Evolutionary conservation across 2,113 vertebrate species (phyloP), one percentile per base, ranked within the genome.

Genomic region (Ciconia boyciana): DNA sequence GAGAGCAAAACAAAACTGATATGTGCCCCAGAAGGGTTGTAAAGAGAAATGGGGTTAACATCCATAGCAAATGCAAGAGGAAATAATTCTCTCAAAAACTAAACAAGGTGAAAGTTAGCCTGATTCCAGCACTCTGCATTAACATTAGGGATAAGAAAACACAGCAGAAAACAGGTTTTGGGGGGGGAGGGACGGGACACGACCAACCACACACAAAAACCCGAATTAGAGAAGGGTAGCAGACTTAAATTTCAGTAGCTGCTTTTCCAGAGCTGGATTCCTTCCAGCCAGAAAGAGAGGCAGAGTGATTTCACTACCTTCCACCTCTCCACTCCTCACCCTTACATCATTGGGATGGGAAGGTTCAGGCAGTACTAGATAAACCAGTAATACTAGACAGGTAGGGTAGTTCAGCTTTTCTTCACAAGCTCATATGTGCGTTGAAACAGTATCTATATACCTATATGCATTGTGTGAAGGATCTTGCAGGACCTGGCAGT

Each of bases 31-130:
- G 58, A 94, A 94, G 95, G 32, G 66, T 3, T 83, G 66, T 96
- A 94, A 93, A 95, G 57, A 66, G 84, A 89, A 95, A 95, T 87
- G 70, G 87, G 91, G 94, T 96, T 95, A 95, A 95, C 81, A 93
- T 77, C 44, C 74, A 91, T 74, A 95, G 81, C 70, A 95, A 95
- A 97, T 83, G 70, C 84, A 85, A 88, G 81, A 79, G 66, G 66
- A 95, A 94, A 87, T 94, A 89, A 93, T 87, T 85, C 46, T 91
- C 70, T 94, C 89, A 90, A 83, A 96, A 89, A 61, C 89, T 87
- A 94, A 96, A 80, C 77, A 94, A 93, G 89, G 91, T 93, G 89
- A 91, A 94, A 91, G 51, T 75, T 89, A 95, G 20, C 13, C 52
- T 80, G 78, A 76, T 71, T 94, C 29, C 14, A 80, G 28, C 7